These are phyloP conservation scores for Callimorpha dominula DNA, from an alignment of 2,888 invertebrate genomes.

Conservation along the genomic window DNA sequence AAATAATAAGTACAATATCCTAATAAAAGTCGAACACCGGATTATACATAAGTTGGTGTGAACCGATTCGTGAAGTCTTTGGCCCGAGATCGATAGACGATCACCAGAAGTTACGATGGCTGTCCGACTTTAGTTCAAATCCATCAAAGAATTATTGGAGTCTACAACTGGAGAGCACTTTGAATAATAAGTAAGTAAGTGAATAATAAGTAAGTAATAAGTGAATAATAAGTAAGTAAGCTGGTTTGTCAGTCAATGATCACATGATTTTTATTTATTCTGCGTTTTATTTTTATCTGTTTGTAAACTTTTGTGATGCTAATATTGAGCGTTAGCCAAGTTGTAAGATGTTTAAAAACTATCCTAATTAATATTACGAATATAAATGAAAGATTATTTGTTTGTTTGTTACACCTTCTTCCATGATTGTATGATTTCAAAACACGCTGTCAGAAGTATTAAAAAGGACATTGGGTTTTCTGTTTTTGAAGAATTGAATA, in stretches of 20 bases:
- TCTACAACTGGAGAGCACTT: slow-evolving; percentile 6
- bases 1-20: slow-evolving; percentile 13
- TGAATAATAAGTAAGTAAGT: slow-evolving; percentile 10
- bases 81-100: slow-evolving; percentile 15
- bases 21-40: background rate
- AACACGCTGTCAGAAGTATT: too few species aligned
- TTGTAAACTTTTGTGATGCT: background rate
- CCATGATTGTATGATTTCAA: too few species aligned
- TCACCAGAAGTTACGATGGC: slow-evolving; percentile 7
- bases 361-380: background rate
- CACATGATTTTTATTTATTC: slow-evolving; percentile 2
- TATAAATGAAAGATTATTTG: background rate
- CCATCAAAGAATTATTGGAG: slow-evolving; percentile 23
- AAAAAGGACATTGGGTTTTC: too few species aligned
- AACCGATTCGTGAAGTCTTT: slow-evolving; percentile 7
- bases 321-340: too few species aligned
- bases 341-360: background rate
- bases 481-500: too few species aligned
- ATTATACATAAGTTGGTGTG: slow-evolving; percentile 14
- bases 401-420: too few species aligned
- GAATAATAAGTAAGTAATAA: slow-evolving; percentile 14
- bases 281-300: background rate
- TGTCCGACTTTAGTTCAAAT: slow-evolving; percentile 25
- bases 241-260: background rate
- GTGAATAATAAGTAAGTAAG: slow-evolving; percentile 9